Base-by-base conservation (phyloP, 2,113 vertebrate genomes). In the Hyperoodon ampullatus region DNA sequence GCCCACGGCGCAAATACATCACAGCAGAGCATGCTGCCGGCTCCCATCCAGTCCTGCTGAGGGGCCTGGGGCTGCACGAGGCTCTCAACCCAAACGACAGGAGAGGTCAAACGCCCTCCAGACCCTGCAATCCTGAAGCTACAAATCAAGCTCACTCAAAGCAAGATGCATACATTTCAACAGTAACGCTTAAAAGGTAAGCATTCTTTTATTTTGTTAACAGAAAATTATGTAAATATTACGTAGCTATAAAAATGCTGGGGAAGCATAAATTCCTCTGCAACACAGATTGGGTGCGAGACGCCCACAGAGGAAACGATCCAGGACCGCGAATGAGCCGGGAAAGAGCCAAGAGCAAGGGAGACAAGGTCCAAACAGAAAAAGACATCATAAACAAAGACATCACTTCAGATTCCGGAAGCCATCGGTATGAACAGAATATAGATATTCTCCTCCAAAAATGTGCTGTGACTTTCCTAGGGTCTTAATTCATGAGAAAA, bases 1-100 rank as follows among this genome's bases (percentile, higher is more conserved):
- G 66, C 21, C 78, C 14, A 11, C 9, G 5, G 28, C 24, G 82
- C 66, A 50, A 60, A 18, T 2, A 26, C 4, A 14, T 28, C 68
- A 24, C 0, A 74, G 70, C 61, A 63, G 30, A 93, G 77, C 2
- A 6, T 39, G 75, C 60, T 75, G 28, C 23, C 8, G 47, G 21
- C 35, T 53, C 28, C 19, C 74, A 19, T 0, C 53, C 5, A 33
- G 83, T 11, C 50, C 28, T 6, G 13, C 58, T 4, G 16, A 8
- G 16, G 21, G 26, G 12, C 58, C 23, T 0, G 0, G 42, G 30
- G 39, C 0, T 15, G 39, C 26, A 6, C 23, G 15, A 19, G 26
- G 10, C 47, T 55, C 60, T 61, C 70, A 16, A 6, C 19, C 28
- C 18, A 26, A 1, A 91, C 0, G 26, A 66, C n/a, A 28, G 23